A percentile compares a stretch with the other conserved stretches of the same genome.
These are phyloP conservation scores for Oryzias javanicus DNA, from an alignment of 2,113 vertebrate species.

Conservation along the genomic window DNA sequence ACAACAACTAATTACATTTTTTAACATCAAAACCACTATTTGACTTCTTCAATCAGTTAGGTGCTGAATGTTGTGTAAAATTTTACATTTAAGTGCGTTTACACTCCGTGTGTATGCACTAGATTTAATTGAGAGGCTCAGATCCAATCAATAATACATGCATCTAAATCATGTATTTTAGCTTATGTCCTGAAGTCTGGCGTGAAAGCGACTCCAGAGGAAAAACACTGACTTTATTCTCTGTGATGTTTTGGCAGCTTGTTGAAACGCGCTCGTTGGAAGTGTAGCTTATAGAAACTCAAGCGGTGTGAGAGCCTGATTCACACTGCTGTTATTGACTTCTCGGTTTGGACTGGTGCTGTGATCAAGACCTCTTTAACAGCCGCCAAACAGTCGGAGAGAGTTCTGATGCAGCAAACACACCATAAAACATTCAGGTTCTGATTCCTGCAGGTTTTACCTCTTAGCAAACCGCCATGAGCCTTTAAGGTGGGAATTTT, in stretches of 20 bases:
- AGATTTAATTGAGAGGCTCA: too few species aligned
- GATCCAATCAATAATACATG: too few species aligned
- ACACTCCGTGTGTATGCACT: too few species aligned
- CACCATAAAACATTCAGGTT: constrained; percentile 15
- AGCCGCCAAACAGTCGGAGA: constrained; percentile 4
- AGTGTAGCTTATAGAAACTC: constrained; percentile 13
- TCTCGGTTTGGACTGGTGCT: constrained; percentile 24
- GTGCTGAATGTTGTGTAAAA: constrained; percentile 22
- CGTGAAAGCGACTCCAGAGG: neutral
- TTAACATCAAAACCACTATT: too few species aligned
- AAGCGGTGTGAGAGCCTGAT: constrained; percentile 3
- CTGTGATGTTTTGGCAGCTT: constrained; percentile 14
- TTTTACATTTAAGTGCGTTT: too few species aligned
- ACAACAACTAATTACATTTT: too few species aligned
- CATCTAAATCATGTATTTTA: too few species aligned
- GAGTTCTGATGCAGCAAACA: constrained; percentile 8
- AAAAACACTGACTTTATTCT: constrained; percentile 12
- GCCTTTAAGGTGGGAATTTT: neutral
- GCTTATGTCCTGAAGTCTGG: too few species aligned
- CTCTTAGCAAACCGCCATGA: neutral
- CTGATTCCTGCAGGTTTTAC: constrained; percentile 2
- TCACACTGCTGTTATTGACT: constrained; percentile 1
- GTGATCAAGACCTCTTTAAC: constrained; percentile 19
- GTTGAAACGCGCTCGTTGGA: neutral
- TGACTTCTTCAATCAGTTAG: constrained; percentile 47